A percentile compares a stretch with the other conserved stretches of the same genome.
Evolutionary conservation across 2,797 vertebrate species (phyloP).

Genomic region (Phrynocephalus forsythii): DNA sequence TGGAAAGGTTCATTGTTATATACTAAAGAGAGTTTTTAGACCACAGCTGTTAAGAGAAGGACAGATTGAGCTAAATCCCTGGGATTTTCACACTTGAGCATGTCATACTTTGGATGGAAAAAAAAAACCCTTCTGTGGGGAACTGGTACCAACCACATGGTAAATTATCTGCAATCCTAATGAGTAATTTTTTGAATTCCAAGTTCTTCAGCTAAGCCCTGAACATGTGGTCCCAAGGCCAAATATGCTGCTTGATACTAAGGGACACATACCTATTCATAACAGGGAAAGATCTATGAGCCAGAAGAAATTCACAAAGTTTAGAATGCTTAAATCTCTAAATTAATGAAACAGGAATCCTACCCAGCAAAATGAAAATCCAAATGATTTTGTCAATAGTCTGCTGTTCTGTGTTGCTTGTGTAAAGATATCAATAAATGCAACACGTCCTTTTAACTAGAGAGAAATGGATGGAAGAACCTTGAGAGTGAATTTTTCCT

Average conservation of each 20-base stretch:
- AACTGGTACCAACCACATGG: not conserved
- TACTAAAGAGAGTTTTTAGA: slow-evolving; percentile 18
- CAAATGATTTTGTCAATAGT: not conserved
- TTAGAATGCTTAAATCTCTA: not conserved
- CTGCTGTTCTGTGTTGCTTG: not conserved
- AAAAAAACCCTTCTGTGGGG: slow-evolving; percentile 7
- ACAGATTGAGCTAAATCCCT: slow-evolving; percentile 15
- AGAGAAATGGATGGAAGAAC: not conserved
- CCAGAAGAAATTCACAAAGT: not conserved
- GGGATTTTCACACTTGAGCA: slow-evolving; percentile 18
- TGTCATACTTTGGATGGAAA: not conserved
- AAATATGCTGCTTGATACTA: rapidly evolving
- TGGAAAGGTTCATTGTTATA: slow-evolving; percentile 41
- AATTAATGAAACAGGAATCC: not conserved
- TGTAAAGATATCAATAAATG: not conserved
- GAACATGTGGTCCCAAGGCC: not conserved
- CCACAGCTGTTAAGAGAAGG: not conserved
- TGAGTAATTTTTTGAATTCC: not conserved
- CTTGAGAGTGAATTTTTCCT: not conserved
- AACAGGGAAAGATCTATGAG: slow-evolving; percentile 22
- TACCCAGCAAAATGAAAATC: not conserved
- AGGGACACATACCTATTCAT: not conserved
- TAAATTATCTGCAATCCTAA: not conserved
- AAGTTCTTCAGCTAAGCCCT: not conserved
- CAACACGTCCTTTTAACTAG: not conserved